Evolutionary conservation across 2,113 vertebrate species (phyloP), one percentile per base, ranked within the genome.

Genomic region (Sula dactylatra): DNA sequence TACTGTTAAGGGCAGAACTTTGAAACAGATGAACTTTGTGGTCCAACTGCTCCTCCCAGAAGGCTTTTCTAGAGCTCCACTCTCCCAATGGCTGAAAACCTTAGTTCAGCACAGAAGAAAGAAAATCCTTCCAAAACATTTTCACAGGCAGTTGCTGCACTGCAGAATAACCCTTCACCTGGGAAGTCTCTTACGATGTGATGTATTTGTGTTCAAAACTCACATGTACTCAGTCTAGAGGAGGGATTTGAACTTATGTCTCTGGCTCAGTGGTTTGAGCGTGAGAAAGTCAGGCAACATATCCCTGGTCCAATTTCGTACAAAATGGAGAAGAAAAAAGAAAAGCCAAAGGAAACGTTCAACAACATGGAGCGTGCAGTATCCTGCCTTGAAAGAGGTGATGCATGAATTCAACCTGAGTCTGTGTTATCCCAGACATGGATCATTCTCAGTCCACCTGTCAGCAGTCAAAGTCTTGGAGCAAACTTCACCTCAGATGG

Each of bases 331-430:
- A 69, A 32, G 10, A 44, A 64, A 58, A 59, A 36, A 61, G 8
- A 64, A 69, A 65, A 56, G 3, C 5, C 11, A 44, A 47, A 56
- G 10, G 11, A 17, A 38, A 2, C 3, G 6, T 11, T 50, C 55
- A 42, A 19, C 21, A 80, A 24, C 0, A 0, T 40, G 27, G 4
- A 31, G 4, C 40, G 40, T 36, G 54, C 56, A 69, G 32, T 20
- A 59, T 52, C 11, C 44, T 87, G 32, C 49, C 34, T 44, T 2
- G 1, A 59, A 83, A 81, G 32, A 42, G 8, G 11, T 18, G 4
- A 16, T 72, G 11, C 4, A 31, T 18, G 17, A 84, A 65, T 72
- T 66, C 49, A 73, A 4, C 11, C 12, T 32, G 17, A 40, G 4
- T 12, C 25, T 66, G 22, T 1, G 0, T 52, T 86, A 40, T 36